These are phyloP conservation scores for Syngnathus rostellatus DNA, from an alignment of 2,797 vertebrate genomes.

Conservation along the genomic window DNA sequence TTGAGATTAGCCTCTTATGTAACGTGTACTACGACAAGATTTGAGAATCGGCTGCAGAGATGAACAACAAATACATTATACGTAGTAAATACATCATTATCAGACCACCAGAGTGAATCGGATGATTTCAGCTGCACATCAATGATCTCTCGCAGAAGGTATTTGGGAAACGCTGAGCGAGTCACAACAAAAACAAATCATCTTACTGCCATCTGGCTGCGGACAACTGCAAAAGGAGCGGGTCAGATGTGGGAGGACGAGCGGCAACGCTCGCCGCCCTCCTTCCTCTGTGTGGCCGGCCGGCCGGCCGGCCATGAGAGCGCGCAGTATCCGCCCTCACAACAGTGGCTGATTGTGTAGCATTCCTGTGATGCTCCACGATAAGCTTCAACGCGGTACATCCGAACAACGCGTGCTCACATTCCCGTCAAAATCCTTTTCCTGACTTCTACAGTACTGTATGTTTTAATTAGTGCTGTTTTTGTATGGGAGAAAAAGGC, in stretches of 20 bases:
- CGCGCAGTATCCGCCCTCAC: constrained; percentile 61
- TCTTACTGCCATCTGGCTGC: constrained; percentile 46
- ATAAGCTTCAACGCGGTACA: constrained; percentile 22
- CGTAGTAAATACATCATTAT: background rate
- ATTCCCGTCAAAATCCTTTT: background rate
- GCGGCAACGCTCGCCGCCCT: constrained; percentile 31
- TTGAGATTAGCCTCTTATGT: too few species aligned
- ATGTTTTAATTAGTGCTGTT: too few species aligned
- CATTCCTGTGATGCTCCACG: constrained; percentile 55
- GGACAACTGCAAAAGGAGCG: constrained; percentile 50
- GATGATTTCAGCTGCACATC: background rate
- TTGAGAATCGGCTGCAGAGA: background rate
- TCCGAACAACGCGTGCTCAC: background rate
- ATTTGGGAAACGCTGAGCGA: background rate
- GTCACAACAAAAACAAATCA: constrained; percentile 19
- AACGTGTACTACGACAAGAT: too few species aligned
- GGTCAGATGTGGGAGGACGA: constrained; percentile 65
- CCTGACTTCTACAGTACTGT: background rate
- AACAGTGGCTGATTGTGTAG: constrained; percentile 67
- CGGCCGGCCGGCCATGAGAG: constrained; percentile 38
- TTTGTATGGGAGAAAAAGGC: too few species aligned
- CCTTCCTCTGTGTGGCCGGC: constrained; percentile 49
- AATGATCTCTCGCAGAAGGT: background rate
- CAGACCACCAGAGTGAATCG: background rate
- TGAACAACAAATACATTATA: background rate